These are phyloP conservation scores for Ostrea edulis DNA, from an alignment of 1,140 invertebrate species.

Conservation along the genomic window DNA sequence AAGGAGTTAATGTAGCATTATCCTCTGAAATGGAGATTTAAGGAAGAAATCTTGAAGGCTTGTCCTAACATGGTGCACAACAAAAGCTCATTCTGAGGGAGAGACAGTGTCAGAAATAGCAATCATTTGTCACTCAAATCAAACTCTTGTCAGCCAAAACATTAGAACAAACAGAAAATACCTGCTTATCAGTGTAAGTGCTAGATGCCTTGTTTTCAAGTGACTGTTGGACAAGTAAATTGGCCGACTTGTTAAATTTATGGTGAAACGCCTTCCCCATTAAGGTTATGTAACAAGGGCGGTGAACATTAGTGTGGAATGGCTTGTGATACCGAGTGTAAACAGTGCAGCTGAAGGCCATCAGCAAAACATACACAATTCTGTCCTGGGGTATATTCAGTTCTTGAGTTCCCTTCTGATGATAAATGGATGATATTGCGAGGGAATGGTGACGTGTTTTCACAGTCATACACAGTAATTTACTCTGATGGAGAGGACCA, in stretches of 20 bases:
- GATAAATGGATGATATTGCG: no score
- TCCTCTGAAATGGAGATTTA: neutral
- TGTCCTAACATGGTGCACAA: neutral
- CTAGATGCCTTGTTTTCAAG: conserved; percentile 30
- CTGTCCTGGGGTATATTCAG: neutral
- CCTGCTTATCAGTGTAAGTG: conserved; percentile 3
- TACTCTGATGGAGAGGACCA: no score
- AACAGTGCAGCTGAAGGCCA: neutral
- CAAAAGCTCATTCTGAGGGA: neutral
- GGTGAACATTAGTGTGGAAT: neutral
- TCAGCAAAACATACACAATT: neutral
- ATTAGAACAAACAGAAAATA: conserved; percentile 27
- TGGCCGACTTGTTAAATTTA: conserved; percentile 7
- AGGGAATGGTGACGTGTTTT: no score
- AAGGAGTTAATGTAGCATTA: neutral
- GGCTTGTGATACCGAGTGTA: neutral
- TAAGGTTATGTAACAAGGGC: conserved; percentile 31
- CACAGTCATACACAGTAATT: no score
- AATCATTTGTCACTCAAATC: conserved; percentile 27
- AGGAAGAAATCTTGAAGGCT: no score
- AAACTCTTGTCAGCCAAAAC: neutral
- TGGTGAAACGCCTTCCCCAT: neutral
- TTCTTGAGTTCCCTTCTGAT: no score
- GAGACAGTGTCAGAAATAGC: neutral
- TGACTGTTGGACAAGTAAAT: conserved; percentile 10